phyloP scores from a whole-genome alignment of 1,140 invertebrate species.

The Camponotus pennsylvanicus region DNA sequence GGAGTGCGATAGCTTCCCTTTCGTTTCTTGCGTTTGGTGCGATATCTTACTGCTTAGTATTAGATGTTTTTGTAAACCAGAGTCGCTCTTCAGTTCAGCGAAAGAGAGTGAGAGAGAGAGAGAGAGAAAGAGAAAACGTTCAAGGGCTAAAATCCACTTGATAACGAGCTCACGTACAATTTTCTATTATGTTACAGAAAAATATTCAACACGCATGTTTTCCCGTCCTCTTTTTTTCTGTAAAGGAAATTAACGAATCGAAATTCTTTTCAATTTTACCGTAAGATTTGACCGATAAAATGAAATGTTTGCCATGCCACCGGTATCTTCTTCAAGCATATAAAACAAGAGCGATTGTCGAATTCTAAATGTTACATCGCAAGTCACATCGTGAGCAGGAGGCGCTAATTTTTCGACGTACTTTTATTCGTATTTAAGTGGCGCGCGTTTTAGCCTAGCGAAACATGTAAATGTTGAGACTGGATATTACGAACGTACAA shows the following conservation, averaged over 20 bases:
- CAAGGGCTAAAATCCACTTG: constrained; percentile 53
- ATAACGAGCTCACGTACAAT: constrained; percentile 35
- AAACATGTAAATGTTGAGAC: constrained; percentile 75
- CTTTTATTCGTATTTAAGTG: constrained; percentile 59
- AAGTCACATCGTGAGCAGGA: constrained; percentile 43
- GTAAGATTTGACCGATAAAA: background rate
- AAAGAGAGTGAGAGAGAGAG: background rate
- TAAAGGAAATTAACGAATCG: background rate
- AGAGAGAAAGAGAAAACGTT: constrained; percentile 48
- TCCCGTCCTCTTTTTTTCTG: background rate
- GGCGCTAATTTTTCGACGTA: constrained; percentile 58
- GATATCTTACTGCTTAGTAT: constrained; percentile 63
- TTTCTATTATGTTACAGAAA: constrained; percentile 24
- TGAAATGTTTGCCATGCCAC: background rate
- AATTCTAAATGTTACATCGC: background rate
- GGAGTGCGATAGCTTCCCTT: constrained; percentile 9
- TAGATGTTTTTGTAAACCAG: constrained; percentile 54
- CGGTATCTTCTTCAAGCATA: background rate
- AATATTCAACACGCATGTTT: background rate
- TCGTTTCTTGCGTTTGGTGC: constrained; percentile 56
- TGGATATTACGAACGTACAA: constrained; percentile 79
- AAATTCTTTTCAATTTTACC: constrained; percentile 28
- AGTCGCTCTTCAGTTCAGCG: constrained; percentile 53
- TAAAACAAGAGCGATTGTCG: constrained; percentile 5
- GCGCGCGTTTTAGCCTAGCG: constrained; percentile 54